Conservation (phyloP, 2,797 vertebrate species). For the Intellagama lesueurii region DNA sequence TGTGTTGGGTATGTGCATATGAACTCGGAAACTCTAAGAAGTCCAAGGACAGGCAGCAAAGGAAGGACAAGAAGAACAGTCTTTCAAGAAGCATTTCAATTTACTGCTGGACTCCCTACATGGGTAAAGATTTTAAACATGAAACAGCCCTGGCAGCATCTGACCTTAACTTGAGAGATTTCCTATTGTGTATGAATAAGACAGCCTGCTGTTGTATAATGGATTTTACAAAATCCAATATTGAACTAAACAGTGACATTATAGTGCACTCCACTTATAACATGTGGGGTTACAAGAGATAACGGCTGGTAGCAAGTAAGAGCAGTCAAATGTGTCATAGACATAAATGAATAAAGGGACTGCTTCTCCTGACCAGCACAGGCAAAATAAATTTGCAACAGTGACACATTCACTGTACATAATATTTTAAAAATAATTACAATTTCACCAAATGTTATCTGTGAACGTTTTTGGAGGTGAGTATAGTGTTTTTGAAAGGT, state of each 20-base stretch:
- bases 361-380: constrained; percentile 22
- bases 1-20: neutral
- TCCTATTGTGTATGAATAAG: constrained; percentile 52
- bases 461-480: neutral
- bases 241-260: constrained; percentile 49
- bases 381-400: constrained; percentile 24
- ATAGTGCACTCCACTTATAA: constrained; percentile 42
- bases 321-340: constrained; percentile 43
- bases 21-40: neutral
- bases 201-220: constrained; percentile 47
- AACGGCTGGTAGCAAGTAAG: constrained; percentile 27
- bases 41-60: constrained; percentile 10
- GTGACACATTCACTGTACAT: neutral
- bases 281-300: constrained; percentile 41
- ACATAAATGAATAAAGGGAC: constrained; percentile 32
- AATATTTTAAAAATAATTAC: constrained; percentile 5
- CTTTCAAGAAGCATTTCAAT: constrained; percentile 36
- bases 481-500: neutral
- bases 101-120: constrained; percentile 28
- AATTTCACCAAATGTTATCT: neutral
- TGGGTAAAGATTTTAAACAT: constrained; percentile 45
- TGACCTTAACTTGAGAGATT: constrained; percentile 52
- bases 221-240: constrained; percentile 50
- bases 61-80: constrained; percentile 6
- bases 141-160: constrained; percentile 38